Evolutionary conservation across 2,888 invertebrate genomes (phyloP).

Genomic region (Petrophora chlorosata): DNA sequence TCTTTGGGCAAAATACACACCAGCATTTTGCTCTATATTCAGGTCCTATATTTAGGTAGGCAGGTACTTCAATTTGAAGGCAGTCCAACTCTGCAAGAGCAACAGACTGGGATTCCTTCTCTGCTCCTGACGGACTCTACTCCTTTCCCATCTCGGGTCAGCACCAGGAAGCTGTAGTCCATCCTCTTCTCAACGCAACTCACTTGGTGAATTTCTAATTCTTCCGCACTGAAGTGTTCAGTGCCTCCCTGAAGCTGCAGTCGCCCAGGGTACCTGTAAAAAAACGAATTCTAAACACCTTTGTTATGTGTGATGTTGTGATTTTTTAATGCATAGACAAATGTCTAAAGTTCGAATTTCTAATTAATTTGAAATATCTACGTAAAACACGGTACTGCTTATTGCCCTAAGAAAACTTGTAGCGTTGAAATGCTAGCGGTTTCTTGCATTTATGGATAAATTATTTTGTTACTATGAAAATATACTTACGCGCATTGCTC

Average conservation of each 20-base stretch:
- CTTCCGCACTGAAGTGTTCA: background rate
- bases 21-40: too few species aligned
- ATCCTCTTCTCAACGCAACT: constrained; percentile 1
- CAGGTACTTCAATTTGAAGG: too few species aligned
- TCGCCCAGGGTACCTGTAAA: constrained; percentile 12
- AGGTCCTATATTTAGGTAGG: too few species aligned
- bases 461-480: too few species aligned
- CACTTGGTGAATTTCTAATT: background rate
- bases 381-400: too few species aligned
- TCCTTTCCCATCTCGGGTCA: constrained; percentile 4
- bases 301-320: too few species aligned
- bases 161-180: constrained; percentile 13
- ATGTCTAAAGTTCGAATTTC: too few species aligned
- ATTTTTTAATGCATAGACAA: too few species aligned
- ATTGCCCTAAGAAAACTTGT: too few species aligned
- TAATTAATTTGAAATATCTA: too few species aligned
- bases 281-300: background rate
- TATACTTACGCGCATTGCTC: constrained; percentile 20
- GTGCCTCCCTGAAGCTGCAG: background rate
- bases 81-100: constrained; percentile 10
- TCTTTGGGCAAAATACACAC: too few species aligned
- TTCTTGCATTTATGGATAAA: constrained; percentile 3
- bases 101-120: constrained; percentile 16
- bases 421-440: too few species aligned
- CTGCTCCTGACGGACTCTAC: constrained; percentile 6